phyloP scores from a whole-genome alignment of 2,113 vertebrate species.

The Cryptomyrus ogoouensis region DNA sequence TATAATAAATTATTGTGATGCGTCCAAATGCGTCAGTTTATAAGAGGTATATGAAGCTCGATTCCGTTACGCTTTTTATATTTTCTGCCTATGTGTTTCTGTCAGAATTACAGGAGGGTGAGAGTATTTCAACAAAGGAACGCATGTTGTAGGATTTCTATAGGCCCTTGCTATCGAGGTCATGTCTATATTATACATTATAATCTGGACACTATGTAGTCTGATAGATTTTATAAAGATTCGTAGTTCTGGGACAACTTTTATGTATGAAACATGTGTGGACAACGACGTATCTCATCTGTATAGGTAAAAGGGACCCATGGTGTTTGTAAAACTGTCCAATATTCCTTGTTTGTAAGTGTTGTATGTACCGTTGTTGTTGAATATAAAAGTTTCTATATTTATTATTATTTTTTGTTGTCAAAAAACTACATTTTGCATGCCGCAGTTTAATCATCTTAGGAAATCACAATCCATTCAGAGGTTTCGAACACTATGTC shows the following conservation, averaged over 20 bases:
- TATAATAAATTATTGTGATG: conserved; percentile 71
- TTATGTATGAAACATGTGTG: conserved; percentile 69
- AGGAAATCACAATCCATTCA: conserved; percentile 70
- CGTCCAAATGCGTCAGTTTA: conserved; percentile 72
- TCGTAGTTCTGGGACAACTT: conserved; percentile 76
- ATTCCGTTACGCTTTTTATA: conserved; percentile 76
- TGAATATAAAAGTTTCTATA: conserved; percentile 77
- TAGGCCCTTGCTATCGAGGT: conserved; percentile 97
- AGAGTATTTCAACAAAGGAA: conserved; percentile 67
- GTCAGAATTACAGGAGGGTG: conserved; percentile 69
- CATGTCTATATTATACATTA: conserved; percentile 99
- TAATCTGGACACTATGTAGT: conserved; percentile 99
- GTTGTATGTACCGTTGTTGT: conserved; percentile 80
- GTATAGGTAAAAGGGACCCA: conserved; percentile 56
- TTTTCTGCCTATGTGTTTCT: conserved; percentile 89
- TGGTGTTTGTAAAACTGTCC: conserved; percentile 73
- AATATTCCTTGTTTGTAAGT: conserved; percentile 79
- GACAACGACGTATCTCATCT: conserved; percentile 62
- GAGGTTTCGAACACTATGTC: conserved; percentile 74
- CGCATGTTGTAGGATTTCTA: conserved; percentile 82
- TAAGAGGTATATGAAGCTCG: conserved; percentile 80
- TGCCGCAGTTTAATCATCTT: conserved; percentile 71
- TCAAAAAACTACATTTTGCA: conserved; percentile 75
- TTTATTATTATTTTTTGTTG: conserved; percentile 69
- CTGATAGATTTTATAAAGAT: conserved; percentile 99